Evolutionary conservation across 2,888 invertebrate species (phyloP), one percentile per base, ranked within the genome.

Genomic region (Diarsia mendica): DNA sequence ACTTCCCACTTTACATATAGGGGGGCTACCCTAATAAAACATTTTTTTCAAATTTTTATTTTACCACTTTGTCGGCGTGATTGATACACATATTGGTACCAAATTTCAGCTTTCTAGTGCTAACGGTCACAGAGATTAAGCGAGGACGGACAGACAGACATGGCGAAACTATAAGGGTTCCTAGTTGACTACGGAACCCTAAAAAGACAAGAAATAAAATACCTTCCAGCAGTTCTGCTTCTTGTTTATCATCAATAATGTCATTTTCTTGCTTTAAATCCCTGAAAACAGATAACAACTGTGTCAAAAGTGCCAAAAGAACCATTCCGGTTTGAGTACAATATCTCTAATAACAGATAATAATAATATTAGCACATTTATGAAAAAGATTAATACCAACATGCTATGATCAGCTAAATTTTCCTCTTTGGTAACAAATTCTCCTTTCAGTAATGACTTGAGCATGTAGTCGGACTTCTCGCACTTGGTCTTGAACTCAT

Each of bases 401-500:
- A 75, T 68, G 69, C 65, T 77, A 46, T 73, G 58, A 67, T 79
- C 72, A 63, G 63, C 28, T 64, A 68, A 51, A 76, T 90, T 60
- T 60, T 60, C 89, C 67, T 86, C 88, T 83, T 91, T 89, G 68
- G 77, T 70, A 66, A 83, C 63, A 73, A 91, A 89, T 76, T 90
- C 89, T 60, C 87, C 87, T 75, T 88, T 92, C 20, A 92, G 69
- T 51, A 94, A 84, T 44, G 93, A 90, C 82, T 90, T 93, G 67
- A 95, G 89, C 73, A 89, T 89, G 67, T 81, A 89, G 78, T 96
- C 92, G 5, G 96, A 93, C 46, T 93, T 93, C 69, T 94, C 92
- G 83, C 96, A 96, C 86, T 94, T 95, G n/a, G 87, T 85, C 84
- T 94, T 96, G 83, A 97, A 96, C n/a, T 93, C 89, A 85, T 93